Percentiles rank a stretch among this genome's conserved stretches.
These are phyloP conservation scores for Gadus macrocephalus DNA, from an alignment of 2,113 vertebrate genomes.

Conservation along the genomic window DNA sequence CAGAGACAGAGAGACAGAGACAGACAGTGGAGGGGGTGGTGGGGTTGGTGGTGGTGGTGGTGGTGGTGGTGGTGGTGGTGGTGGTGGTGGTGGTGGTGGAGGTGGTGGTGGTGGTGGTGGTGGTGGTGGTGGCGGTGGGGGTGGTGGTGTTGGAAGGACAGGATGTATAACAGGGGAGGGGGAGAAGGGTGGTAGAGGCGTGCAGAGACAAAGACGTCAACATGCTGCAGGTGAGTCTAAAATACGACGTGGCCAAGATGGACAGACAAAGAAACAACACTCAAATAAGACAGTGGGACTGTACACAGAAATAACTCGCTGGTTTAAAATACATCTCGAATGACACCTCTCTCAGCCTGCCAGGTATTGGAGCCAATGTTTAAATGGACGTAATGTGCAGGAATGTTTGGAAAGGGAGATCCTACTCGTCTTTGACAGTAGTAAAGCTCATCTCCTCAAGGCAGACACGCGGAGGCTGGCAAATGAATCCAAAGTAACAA, in stretches of 20 bases:
- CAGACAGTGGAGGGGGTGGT: conserved; percentile 40
- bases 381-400: too few species aligned
- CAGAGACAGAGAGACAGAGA: conserved; percentile 22
- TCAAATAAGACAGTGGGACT: background rate
- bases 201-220: conserved; percentile 72
- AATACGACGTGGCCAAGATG: conserved; percentile 48
- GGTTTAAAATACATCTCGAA: too few species aligned
- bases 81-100: conserved; percentile 31
- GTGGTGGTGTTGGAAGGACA: conserved; percentile 48
- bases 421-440: too few species aligned
- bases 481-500: too few species aligned
- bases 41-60: conserved; percentile 35
- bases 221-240: conserved; percentile 66
- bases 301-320: too few species aligned
- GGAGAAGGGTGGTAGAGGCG: conserved; percentile 34
- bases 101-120: conserved; percentile 37
- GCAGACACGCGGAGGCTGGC: too few species aligned
- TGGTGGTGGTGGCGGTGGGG: conserved; percentile 34
- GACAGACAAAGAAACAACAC: conserved; percentile 36
- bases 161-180: conserved; percentile 33
- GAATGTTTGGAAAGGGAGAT: too few species aligned
- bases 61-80: conserved; percentile 36
- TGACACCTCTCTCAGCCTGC: too few species aligned
- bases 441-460: too few species aligned
- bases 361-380: too few species aligned